Evolutionary conservation across 2,113 vertebrate genomes (phyloP).

Genomic region (Mellivora capensis): DNA sequence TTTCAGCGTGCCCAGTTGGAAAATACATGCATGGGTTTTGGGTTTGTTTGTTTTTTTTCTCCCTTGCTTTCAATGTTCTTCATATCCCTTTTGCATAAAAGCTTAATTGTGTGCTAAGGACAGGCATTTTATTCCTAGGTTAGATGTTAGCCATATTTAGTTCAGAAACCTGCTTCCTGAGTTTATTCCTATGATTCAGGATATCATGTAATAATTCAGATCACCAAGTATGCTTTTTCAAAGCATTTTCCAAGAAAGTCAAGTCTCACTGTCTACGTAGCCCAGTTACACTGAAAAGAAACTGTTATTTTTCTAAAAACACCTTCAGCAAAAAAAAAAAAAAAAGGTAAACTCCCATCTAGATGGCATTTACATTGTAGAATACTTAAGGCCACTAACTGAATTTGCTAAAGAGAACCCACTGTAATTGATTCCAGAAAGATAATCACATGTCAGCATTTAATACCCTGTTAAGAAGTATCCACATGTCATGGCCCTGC

Average conservation of each 20-base stretch:
- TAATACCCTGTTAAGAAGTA: not conserved
- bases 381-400: not conserved
- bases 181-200: not conserved
- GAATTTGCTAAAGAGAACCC: not conserved
- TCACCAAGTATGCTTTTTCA: not conserved
- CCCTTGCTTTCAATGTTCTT: not conserved
- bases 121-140: not conserved
- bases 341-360: not conserved
- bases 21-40: not conserved
- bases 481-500: not conserved
- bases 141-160: constrained; percentile 10
- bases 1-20: not conserved
- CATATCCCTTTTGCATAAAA: not conserved
- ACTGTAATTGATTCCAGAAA: not conserved
- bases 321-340: not conserved
- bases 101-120: not conserved
- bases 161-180: not conserved
- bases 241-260: not conserved
- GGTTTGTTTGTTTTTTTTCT: no score
- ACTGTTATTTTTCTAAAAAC: not conserved
- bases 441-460: not conserved
- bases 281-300: not conserved
- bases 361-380: not conserved
- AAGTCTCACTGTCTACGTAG: not conserved
- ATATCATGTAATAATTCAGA: constrained; percentile 26